Base-by-base conservation (phyloP, 2,797 vertebrate genomes). In the Cheirogaleus major region DNA sequence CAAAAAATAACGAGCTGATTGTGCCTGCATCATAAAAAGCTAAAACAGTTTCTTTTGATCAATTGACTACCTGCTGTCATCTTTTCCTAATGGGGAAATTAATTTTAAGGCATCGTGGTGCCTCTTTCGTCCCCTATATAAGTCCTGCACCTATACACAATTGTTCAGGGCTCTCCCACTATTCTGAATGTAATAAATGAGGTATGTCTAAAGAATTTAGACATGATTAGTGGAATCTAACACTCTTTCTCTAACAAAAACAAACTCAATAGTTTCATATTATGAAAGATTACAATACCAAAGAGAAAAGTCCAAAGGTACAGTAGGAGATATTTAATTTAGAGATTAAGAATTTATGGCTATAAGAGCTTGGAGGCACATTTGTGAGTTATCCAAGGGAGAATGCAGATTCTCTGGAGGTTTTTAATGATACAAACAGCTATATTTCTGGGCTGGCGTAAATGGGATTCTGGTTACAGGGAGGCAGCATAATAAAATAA, bases 1-100 rank as follows among this genome's bases (percentile, higher is more conserved):
- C 73, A 89, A 95, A 96, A 97, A 94, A 89, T 93, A 96, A 55
- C 11, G 48, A 93, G 52, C 25, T 82, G 41, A 91, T 82, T 89
- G 83, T 95, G 48, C 80, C 32, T 91, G 10, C 8, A 93, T 90
- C 59, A 94, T 65, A 61, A 93, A 87, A 95, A 89, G 80, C 59
- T 79, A n/a, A 81, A 95, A 72, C 7, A 45, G 23, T 75, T 92
- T 93, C 32, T 93, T 96, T 94, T 96, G 78, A 94, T 94, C 79
- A 97, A 17, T 32, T 17, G n/a, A 73, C 43, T 88, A 57, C 76
- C 85, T 94, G 23, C 83, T 73, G 50, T 18, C 41, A 81, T 79
- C 72, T 79, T 91, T 94, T 95, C 35, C 41, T 93, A 88, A 87
- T 48, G 17, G 41, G n/a, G 2, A 89, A 97, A 93, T 95, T 94